Evolutionary conservation across 2,888 invertebrate species (phyloP).

Genomic region (Meliscaeva auricollis): DNA sequence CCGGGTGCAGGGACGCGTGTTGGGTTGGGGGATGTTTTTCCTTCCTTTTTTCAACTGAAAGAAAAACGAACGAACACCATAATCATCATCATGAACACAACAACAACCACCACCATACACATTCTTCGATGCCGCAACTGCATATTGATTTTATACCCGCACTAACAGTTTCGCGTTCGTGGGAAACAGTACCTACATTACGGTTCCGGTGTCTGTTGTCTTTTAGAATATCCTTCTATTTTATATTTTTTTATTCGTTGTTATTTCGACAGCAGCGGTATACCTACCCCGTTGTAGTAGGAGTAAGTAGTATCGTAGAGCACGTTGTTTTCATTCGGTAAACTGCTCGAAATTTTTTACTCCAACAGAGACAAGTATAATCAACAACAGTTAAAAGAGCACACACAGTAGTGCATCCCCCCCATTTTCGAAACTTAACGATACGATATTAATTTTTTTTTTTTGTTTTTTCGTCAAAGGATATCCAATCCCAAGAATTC

Average conservation of each 20-base stretch:
- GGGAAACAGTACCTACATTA: slow-evolving; percentile 49
- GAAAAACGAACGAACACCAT: not conserved
- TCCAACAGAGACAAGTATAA: slow-evolving; percentile 12
- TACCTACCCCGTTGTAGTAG: slow-evolving; percentile 33
- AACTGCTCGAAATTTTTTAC: slow-evolving; percentile 48
- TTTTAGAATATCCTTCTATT: slow-evolving; percentile 25
- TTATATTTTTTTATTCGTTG: slow-evolving; percentile 17
- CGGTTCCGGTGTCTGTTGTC: slow-evolving; percentile 62
- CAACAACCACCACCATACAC: slow-evolving; percentile 43
- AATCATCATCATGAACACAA: slow-evolving; percentile 33
- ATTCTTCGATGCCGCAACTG: slow-evolving; percentile 48
- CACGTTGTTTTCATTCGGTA: slow-evolving; percentile 74
- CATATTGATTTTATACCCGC: slow-evolving; percentile 68
- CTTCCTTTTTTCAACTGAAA: not conserved
- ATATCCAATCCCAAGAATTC: slow-evolving; percentile 23
- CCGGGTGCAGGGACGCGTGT: slow-evolving; percentile 24
- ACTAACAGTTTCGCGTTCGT: slow-evolving; percentile 68
- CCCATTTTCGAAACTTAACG: not conserved
- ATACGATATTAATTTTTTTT: not conserved
- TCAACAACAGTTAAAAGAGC: slow-evolving; percentile 30
- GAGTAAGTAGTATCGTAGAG: slow-evolving; percentile 42
- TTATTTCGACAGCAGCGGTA: slow-evolving; percentile 18
- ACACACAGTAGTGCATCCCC: not conserved
- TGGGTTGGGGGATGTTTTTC: slow-evolving; percentile 67
- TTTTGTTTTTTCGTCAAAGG: slow-evolving; percentile 41